Base-by-base conservation (phyloP, 2,888 invertebrate species). In the Malachius bipustulatus region DNA sequence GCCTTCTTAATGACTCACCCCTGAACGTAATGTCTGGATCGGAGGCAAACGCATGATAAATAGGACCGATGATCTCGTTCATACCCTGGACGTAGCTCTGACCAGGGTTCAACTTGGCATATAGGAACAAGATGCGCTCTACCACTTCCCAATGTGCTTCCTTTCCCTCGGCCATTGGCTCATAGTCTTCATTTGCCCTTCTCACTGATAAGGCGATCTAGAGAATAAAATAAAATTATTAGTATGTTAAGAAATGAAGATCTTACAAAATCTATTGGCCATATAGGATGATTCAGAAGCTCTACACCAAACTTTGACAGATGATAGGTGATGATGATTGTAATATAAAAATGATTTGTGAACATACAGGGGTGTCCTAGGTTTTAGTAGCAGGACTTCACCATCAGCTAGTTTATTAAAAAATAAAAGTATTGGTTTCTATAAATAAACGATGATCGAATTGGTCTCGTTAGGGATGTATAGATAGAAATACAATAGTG, bases 141-240 rank as follows among this genome's bases (percentile, higher is more conserved):
- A 94, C 87, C 3, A 97, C 94, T 65, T 98, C 96, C 97, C 97
- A 97, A 58, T 97, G 96, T 0, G 93, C 93, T 62, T 97, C 94
- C 49, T 82, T 78, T 1, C 93, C 93, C 51, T 88, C 87, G 8
- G 81, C 75, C 63, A 94, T 71, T 0, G 87, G 84, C 1, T 75
- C 78, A 56, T 89, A 90, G 62, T 83, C 85, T 45, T 82, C 80
- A 4, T 63, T 63, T n/a, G 82, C 82, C 49, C 80, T 80, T 54
- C 81, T 79, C 32, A 77, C 74, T 36, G 79, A 78, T 24, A 84
- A 64, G 55, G 81, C 73, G 47, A 75, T 77, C 73, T 76, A 47
- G 47, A 34, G 39, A 38, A 40, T 32, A 31, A 27, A 16, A 16
- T 34, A 14, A 30, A 36, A 19, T 19, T 19, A 19, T 19, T 19